A percentile compares a stretch with the other conserved stretches of the same genome.
These are phyloP conservation scores for Stegophylla sp. DNA, from an alignment of 2,888 invertebrate species.

Conservation along the genomic window DNA sequence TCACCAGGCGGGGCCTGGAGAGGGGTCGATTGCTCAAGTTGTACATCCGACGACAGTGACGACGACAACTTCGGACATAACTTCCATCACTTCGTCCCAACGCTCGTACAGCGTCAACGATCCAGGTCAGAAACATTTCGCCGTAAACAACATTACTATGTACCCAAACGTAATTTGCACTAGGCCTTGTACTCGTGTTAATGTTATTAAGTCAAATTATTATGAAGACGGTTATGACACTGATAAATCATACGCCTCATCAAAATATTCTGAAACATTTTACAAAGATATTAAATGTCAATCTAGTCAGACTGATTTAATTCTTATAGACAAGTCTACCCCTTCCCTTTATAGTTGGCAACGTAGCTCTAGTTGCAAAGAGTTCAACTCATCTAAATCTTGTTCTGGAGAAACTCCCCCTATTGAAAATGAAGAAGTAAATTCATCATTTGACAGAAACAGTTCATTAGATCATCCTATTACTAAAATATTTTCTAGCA, in stretches of 20 bases:
- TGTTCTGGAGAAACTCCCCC: constrained; percentile 62
- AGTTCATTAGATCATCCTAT: constrained; percentile 52
- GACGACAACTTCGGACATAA: constrained; percentile 64
- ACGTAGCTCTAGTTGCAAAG: constrained; percentile 82
- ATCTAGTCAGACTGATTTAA: constrained; percentile 58
- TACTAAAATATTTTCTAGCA: constrained; percentile 82
- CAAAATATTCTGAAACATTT: constrained; percentile 50
- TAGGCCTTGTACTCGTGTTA: constrained; percentile 52
- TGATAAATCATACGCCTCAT: constrained; percentile 56
- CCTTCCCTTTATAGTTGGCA: constrained; percentile 68
- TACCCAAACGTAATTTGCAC: constrained; percentile 57
- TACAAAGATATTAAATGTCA: constrained; percentile 55
- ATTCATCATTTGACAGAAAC: constrained; percentile 54
- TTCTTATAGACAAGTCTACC: constrained; percentile 43
- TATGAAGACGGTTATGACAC: constrained; percentile 54
- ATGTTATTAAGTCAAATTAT: constrained; percentile 50
- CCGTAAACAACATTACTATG: constrained; percentile 61
- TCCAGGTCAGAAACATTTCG: constrained; percentile 61
- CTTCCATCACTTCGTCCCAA: constrained; percentile 68
- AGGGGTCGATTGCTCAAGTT: constrained; percentile 57
- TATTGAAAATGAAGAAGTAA: constrained; percentile 40
- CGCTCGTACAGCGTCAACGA: constrained; percentile 65
- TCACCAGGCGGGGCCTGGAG: constrained; percentile 59
- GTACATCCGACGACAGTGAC: constrained; percentile 62
- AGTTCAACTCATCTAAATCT: constrained; percentile 67